These are phyloP conservation scores for Siniperca scherzeri DNA, from an alignment of 2,797 vertebrate genomes.

Conservation along the genomic window DNA sequence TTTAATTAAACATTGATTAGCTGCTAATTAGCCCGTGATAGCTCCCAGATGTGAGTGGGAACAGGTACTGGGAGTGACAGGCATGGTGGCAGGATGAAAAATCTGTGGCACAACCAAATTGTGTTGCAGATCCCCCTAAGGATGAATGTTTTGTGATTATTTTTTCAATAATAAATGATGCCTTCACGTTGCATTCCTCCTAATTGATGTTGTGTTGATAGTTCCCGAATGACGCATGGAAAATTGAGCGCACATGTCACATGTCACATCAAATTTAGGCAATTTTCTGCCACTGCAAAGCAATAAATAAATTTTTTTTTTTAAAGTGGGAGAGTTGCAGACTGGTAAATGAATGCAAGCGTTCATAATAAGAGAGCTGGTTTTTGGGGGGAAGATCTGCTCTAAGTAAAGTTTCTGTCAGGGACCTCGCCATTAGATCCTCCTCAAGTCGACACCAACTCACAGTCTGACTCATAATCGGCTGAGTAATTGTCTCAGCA, in stretches of 20 bases:
- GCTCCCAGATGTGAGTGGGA: conserved; percentile 85
- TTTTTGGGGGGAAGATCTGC: conserved; percentile 59
- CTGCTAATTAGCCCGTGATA: conserved; percentile 92
- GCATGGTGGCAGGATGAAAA: conserved; percentile 81
- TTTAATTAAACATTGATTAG: conserved; percentile 96
- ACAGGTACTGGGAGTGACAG: conserved; percentile 86
- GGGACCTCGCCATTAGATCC: conserved; percentile 21
- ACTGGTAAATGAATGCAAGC: conserved; percentile 72
- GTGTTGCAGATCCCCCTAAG: conserved; percentile 79
- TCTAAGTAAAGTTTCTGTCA: conserved; percentile 53
- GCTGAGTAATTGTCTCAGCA: conserved; percentile 34
- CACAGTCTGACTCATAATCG: conserved; percentile 20
- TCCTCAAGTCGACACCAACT: conserved; percentile 26
- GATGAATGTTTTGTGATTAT: conserved; percentile 80
- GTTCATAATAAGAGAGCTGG: conserved; percentile 69
- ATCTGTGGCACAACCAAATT: conserved; percentile 82
- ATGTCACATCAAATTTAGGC: conserved; percentile 86
- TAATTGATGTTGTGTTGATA: conserved; percentile 85
- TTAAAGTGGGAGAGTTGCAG: conserved; percentile 67
- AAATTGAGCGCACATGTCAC: conserved; percentile 80
- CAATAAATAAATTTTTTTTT: conserved; percentile 67
- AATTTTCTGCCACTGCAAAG: conserved; percentile 81
- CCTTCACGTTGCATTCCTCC: conserved; percentile 85
- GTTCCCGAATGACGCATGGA: conserved; percentile 82
- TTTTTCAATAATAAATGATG: conserved; percentile 86